These are phyloP conservation scores for Pipra filicauda DNA, from an alignment of 2,113 vertebrate genomes.

Conservation along the genomic window DNA sequence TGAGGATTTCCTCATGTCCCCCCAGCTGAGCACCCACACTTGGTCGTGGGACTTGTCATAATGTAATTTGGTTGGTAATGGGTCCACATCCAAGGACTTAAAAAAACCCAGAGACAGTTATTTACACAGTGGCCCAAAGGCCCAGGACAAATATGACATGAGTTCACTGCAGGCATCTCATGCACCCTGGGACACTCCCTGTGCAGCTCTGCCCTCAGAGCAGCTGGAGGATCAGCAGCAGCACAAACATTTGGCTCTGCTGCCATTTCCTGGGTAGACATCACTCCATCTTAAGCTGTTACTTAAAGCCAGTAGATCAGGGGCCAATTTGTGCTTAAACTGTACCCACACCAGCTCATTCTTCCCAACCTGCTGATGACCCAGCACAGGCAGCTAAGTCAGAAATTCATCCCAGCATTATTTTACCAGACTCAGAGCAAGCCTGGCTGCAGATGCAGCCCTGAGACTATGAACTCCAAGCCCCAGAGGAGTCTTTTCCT, in stretches of 20 bases:
- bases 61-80: conserved; percentile 87
- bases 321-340: not conserved
- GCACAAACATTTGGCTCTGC: not conserved
- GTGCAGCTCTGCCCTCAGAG: not conserved
- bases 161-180: not conserved
- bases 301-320: not conserved
- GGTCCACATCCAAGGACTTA: conserved; percentile 87
- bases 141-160: fast-evolving
- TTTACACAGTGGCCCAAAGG: not conserved
- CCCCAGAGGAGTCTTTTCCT: not conserved
- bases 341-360: not conserved
- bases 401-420: not conserved
- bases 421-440: not conserved
- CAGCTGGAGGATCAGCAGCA: not conserved
- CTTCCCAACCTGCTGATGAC: not conserved
- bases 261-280: not conserved
- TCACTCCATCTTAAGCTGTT: not conserved
- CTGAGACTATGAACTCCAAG: not conserved
- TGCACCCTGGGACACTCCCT: not conserved
- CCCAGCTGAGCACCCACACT: conserved; percentile 95
- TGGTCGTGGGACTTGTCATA: conserved; percentile 98
- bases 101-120: not conserved
- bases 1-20: conserved; percentile 78
- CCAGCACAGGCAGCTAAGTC: not conserved
- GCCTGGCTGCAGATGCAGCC: not conserved